phyloP scores from a whole-genome alignment of 2,113 vertebrate genomes.

The Heterotis niloticus region DNA sequence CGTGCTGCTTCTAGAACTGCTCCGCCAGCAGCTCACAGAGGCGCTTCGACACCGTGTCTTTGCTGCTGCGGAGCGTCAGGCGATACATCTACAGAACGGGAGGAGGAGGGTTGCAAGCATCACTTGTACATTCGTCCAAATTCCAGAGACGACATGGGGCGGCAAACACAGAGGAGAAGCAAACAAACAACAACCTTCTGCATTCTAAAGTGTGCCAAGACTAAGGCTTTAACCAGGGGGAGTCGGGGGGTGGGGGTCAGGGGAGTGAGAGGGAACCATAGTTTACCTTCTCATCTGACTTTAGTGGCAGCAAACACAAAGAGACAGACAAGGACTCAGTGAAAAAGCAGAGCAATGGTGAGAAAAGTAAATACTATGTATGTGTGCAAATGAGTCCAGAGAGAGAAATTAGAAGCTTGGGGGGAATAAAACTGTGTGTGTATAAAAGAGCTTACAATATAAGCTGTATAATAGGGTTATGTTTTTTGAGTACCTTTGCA shows the following conservation, averaged over 20 bases:
- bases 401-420: no score
- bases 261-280: neutral
- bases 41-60: slow-evolving; percentile 79
- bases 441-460: no score
- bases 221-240: slow-evolving; percentile 35
- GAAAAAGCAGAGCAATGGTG: slow-evolving; percentile 31
- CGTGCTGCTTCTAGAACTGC: slow-evolving; percentile 66
- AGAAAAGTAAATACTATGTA: neutral
- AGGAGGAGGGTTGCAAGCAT: neutral
- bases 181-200: neutral
- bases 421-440: no score
- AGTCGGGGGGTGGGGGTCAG: neutral
- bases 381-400: no score
- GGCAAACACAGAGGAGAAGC: neutral
- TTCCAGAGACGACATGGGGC: neutral
- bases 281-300: slow-evolving; percentile 48
- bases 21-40: slow-evolving; percentile 83
- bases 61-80: slow-evolving; percentile 87
- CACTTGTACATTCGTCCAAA: neutral
- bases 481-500: no score
- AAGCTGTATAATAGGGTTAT: no score
- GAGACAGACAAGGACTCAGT: slow-evolving; percentile 37
- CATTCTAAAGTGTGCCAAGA: neutral
- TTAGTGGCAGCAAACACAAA: slow-evolving; percentile 44
- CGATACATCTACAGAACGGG: slow-evolving; percentile 78